A percentile compares a stretch with the other conserved stretches of the same genome.
These are phyloP conservation scores for Eucriotettix oculatus DNA, from an alignment of 2,888 invertebrate species.

Conservation along the genomic window DNA sequence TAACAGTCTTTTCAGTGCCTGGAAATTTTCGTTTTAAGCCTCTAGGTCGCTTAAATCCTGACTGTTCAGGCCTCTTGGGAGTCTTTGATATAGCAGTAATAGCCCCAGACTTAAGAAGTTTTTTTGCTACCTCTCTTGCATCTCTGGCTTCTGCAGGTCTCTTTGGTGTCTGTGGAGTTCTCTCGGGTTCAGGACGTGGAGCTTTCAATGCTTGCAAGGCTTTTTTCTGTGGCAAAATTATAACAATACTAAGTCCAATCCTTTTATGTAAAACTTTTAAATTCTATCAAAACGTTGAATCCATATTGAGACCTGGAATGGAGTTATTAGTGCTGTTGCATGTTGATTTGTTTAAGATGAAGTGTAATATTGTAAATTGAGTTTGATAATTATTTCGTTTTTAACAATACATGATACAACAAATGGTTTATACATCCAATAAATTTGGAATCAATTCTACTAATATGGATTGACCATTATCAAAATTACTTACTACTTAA, in stretches of 20 bases:
- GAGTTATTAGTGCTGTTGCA: no score
- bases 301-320: no score
- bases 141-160: conserved; percentile 78
- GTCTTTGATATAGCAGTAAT: conserved; percentile 74
- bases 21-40: conserved; percentile 65
- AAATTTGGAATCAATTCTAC: no score
- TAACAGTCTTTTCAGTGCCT: conserved; percentile 53
- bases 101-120: conserved; percentile 84
- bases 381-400: no score
- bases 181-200: conserved; percentile 81
- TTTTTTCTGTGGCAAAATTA: conserved; percentile 45
- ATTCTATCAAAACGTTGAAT: not conserved
- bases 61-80: conserved; percentile 72
- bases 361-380: no score
- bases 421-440: no score
- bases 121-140: conserved; percentile 87
- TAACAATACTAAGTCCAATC: not conserved
- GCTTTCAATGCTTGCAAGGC: conserved; percentile 62
- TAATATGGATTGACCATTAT: no score
- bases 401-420: no score
- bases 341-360: no score
- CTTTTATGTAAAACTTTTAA: not conserved
- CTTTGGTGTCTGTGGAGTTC: conserved; percentile 55
- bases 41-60: conserved; percentile 76
- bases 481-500: no score